Evolutionary conservation across 30 jellyfish, hydroid and myxozoan genomes (phyloP).

Genomic region (Pelagia noctiluca): DNA sequence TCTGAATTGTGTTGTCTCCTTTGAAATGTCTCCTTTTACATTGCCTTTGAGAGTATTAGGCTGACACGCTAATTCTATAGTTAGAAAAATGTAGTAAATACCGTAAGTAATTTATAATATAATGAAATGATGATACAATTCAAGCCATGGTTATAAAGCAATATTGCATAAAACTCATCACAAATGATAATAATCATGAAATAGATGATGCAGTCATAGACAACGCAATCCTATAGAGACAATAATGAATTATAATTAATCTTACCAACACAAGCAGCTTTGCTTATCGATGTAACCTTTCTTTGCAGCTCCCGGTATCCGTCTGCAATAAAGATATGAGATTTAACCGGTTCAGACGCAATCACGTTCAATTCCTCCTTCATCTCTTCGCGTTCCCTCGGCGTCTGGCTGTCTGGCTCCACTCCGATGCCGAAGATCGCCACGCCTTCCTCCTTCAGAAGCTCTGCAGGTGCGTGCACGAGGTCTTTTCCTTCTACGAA

Average conservation of each 20-base stretch:
- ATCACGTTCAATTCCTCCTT: conserved; percentile 87
- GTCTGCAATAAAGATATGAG: conserved; percentile 90
- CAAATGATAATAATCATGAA: too few species aligned
- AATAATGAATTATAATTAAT: too few species aligned
- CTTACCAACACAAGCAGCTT: conserved; percentile 98
- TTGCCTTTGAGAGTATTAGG: too few species aligned
- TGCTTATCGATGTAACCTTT: conserved; percentile 77
- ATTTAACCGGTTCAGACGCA: conserved; percentile 93
- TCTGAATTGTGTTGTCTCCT: too few species aligned
- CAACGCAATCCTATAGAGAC: too few species aligned
- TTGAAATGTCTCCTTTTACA: too few species aligned
- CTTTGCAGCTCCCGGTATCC: conserved; percentile 94
- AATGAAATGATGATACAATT: background rate
- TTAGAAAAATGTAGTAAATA: too few species aligned
- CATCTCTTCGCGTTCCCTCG: conserved; percentile 89
- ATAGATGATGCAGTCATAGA: too few species aligned
- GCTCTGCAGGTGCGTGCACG: conserved; percentile 96
- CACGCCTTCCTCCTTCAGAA: conserved; percentile 87
- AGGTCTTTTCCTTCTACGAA: conserved; percentile 97
- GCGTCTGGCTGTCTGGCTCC: conserved; percentile 97
- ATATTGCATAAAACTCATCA: too few species aligned
- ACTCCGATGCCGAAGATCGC: conserved; percentile 93
- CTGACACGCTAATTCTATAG: too few species aligned
- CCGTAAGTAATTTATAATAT: too few species aligned
- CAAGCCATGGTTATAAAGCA: too few species aligned